Percentiles rank a stretch among this genome's conserved stretches.
phyloP scores from a whole-genome alignment of 2,888 invertebrate species.

The Drosophila paramelanica region DNA sequence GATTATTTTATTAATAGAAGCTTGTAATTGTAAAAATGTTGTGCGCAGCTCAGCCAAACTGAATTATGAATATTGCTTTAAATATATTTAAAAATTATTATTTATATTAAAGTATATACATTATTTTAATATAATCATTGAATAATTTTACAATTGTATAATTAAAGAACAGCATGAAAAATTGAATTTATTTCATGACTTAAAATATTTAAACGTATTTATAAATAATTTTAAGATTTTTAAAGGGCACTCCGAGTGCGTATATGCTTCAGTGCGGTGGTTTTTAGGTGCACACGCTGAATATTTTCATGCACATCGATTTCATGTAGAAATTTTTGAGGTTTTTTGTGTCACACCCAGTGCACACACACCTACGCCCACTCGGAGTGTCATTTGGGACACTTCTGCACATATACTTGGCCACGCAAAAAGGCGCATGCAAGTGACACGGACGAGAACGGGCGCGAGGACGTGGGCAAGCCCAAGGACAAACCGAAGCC shows the following conservation, averaged over 20 bases:
- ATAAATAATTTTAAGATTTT: not conserved
- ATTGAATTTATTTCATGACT: too few relatives aligned
- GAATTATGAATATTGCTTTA: too few relatives aligned
- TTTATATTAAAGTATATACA: too few relatives aligned
- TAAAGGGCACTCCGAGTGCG: conserved; percentile 23
- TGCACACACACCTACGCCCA: conserved; percentile 18
- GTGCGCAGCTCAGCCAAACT: too few relatives aligned
- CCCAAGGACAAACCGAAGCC: conserved; percentile 4
- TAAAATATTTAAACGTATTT: too few relatives aligned
- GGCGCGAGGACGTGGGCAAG: conserved; percentile 8
- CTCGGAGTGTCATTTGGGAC: conserved; percentile 69
- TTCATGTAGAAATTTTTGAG: conserved; percentile 57
- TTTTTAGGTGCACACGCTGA: conserved; percentile 12
- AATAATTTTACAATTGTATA: too few relatives aligned
- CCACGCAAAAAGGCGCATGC: conserved; percentile 78
- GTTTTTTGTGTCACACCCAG: conserved; percentile 51
- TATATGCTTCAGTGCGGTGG: not conserved
- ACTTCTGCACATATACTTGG: conserved; percentile 77
- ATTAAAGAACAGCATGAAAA: too few relatives aligned
- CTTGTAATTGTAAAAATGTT: too few relatives aligned
- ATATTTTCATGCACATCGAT: conserved; percentile 61
- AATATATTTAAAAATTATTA: too few relatives aligned
- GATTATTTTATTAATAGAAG: too few relatives aligned
- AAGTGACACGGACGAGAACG: conserved; percentile 63
- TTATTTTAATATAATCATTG: too few relatives aligned